phyloP scores from a whole-genome alignment of 2,888 invertebrate genomes.

The Drosophila mercatorum region DNA sequence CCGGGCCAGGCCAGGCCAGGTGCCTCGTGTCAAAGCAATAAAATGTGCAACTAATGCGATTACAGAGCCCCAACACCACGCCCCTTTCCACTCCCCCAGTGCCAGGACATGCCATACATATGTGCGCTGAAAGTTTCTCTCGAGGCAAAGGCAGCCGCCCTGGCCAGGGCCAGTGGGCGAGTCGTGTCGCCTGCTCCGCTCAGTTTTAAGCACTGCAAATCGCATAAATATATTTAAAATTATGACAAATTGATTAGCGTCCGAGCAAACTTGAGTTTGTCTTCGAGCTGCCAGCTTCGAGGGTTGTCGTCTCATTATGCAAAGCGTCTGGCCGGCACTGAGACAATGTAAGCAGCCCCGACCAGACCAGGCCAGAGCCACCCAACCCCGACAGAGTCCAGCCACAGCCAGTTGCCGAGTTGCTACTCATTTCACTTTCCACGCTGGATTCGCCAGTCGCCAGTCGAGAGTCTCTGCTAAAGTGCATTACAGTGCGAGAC shows the following conservation, averaged over 20 bases:
- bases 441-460: constrained; percentile 6
- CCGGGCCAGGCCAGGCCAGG: constrained; percentile 11
- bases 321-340: constrained; percentile 61
- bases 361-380: neutral
- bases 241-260: constrained; percentile 64
- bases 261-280: constrained; percentile 47
- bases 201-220: constrained; percentile 18
- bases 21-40: constrained; percentile 54
- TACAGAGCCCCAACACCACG: constrained; percentile 36
- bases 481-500: constrained; percentile 60
- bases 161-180: neutral
- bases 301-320: constrained; percentile 73
- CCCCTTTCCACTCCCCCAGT: neutral
- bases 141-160: neutral
- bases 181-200: neutral
- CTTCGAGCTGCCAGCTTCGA: constrained; percentile 23
- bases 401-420: neutral
- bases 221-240: constrained; percentile 65
- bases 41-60: constrained; percentile 78
- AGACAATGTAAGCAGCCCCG: constrained; percentile 55
- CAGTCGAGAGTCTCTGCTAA: constrained; percentile 15
- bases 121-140: constrained; percentile 7
- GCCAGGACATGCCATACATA: neutral
- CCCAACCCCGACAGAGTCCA: neutral
- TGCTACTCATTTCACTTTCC: constrained; percentile 19